phyloP scores from a whole-genome alignment of 2,888 invertebrate species.

The Hetaerina titia region DNA sequence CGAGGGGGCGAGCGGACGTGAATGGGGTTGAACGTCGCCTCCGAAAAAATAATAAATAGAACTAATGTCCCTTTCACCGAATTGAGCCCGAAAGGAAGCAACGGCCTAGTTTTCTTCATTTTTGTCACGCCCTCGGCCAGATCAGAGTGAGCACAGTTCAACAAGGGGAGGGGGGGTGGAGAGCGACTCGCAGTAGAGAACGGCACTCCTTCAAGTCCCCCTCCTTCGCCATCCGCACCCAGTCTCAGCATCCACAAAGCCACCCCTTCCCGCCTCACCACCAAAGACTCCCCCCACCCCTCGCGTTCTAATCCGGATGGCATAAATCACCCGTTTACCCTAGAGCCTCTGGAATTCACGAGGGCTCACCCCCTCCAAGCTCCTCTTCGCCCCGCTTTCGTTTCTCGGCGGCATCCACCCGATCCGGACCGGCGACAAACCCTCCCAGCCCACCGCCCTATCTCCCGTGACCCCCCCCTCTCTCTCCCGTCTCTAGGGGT shows the following conservation, averaged over 20 bases:
- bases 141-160: background rate
- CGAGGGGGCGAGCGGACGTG: background rate
- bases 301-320: constrained; percentile 51
- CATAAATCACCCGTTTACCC: constrained; percentile 49
- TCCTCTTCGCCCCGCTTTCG: background rate
- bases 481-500: background rate
- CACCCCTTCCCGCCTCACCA: background rate
- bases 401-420: background rate
- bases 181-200: background rate
- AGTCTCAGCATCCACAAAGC: background rate
- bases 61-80: background rate
- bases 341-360: constrained; percentile 26
- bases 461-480: background rate
- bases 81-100: background rate
- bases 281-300: background rate
- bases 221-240: background rate
- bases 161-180: no score
- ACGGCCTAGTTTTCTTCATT: background rate
- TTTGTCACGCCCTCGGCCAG: background rate
- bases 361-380: background rate
- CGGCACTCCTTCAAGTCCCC: background rate
- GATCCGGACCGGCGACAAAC: background rate
- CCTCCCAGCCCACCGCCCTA: background rate
- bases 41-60: background rate
- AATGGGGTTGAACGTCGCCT: background rate